Evolutionary conservation across 2,113 vertebrate species (phyloP), one percentile per base, ranked within the genome.

Genomic region (Ptilonorhynchus violaceus): DNA sequence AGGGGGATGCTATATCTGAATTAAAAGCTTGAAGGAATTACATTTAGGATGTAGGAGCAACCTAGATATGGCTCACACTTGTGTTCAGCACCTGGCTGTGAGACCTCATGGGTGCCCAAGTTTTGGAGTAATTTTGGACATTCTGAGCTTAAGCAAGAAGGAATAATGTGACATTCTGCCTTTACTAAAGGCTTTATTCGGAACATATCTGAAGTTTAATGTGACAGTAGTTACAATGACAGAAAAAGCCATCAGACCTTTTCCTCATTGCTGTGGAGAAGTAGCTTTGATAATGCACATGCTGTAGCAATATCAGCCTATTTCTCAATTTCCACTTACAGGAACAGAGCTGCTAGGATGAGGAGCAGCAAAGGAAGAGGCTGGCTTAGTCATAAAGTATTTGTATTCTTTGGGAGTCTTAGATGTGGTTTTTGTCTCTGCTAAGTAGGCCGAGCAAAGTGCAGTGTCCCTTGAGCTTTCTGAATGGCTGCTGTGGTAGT

Each of bases 381-480:
- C 42, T 94, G 80, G 69, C 77, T 91, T 95, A 93, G 80, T 94
- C 89, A 89, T 93, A 60, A 86, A 93, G 76, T 79, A 39, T 94
- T 93, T 93, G 88, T 81, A 58, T 94, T 93, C 88, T 93, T 79
- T 93, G n/a, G 52, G 83, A 93, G 66, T 35, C 74, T 92, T 85
- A 59, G 75, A 84, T 93, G 85, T 86, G 88, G 7, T 68, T 96
- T 95, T 96, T 96, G 93, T 95, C 92, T 95, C 96, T 97, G 60
- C 91, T 96, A 97, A 97, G 79, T 97, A 98, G 96, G 97, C 93
- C 63, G 5, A 84, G 89, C 88, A 68, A 95, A 79, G 81, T 72
- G 79, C 76, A 53, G 64, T 70, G 69, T 97, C 94, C 89, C 75
- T 72, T 92, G 85, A 93, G 96, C 70, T 69, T 95, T 66, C 85